Percentiles rank a stretch among this genome's conserved stretches.
These are phyloP conservation scores for Pristis pectinata DNA, from an alignment of 2,797 vertebrate genomes.

Conservation along the genomic window DNA sequence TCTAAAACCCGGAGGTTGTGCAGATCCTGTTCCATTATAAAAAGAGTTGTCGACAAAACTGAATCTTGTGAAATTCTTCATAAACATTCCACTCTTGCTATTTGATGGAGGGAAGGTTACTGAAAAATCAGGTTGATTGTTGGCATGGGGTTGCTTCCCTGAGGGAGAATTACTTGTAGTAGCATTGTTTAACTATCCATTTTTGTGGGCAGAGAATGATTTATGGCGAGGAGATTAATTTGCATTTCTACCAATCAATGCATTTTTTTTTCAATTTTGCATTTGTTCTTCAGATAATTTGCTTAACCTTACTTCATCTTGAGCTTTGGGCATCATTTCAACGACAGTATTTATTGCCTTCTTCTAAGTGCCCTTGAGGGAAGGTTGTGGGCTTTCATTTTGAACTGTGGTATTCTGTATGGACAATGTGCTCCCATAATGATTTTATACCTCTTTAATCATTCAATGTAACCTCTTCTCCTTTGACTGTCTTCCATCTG, in stretches of 20 bases:
- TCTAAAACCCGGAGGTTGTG: not conserved
- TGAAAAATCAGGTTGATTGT: too few relatives aligned
- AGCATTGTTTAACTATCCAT: not conserved
- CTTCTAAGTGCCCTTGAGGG: not conserved
- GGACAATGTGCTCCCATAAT: not conserved
- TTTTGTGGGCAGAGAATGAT: not conserved
- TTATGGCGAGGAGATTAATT: not conserved
- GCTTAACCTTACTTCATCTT: not conserved
- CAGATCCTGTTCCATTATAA: not conserved
- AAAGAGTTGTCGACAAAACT: not conserved
- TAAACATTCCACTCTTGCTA: too few relatives aligned
- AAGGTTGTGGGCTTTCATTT: not conserved
- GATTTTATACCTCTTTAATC: not conserved
- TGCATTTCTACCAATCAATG: not conserved
- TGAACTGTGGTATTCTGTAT: not conserved
- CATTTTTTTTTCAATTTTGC: not conserved
- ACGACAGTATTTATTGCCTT: not conserved
- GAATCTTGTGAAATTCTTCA: too few relatives aligned
- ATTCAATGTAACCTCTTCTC: not conserved
- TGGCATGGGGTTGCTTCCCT: not conserved
- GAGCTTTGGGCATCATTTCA: not conserved
- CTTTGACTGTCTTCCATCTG: not conserved
- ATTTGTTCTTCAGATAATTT: not conserved
- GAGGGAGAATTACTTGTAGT: not conserved
- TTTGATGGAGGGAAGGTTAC: too few relatives aligned